These are phyloP conservation scores for Boulengerochromis microlepis DNA, from an alignment of 2,113 vertebrate species.

Conservation along the genomic window DNA sequence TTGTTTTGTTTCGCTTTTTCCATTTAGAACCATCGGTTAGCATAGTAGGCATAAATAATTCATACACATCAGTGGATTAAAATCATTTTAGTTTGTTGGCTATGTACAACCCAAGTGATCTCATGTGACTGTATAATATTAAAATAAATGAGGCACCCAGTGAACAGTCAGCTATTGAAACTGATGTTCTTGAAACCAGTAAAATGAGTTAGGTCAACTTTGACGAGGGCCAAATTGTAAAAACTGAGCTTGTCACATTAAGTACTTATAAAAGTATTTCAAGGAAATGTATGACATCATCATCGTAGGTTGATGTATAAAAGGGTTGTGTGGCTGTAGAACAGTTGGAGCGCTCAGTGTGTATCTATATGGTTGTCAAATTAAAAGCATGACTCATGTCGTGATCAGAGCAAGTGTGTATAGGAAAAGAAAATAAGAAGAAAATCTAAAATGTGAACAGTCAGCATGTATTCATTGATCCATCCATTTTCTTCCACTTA, in stretches of 20 bases:
- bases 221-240: fast-evolving
- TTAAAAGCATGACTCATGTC: background rate
- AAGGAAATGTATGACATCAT: background rate
- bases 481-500: background rate
- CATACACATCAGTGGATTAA: background rate
- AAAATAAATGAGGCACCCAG: background rate
- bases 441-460: background rate
- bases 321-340: background rate
- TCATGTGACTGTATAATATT: background rate
- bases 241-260: background rate
- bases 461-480: background rate
- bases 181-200: background rate
- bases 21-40: background rate
- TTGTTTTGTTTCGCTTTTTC: background rate
- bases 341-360: background rate
- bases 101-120: background rate
- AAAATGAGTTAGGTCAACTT: background rate
- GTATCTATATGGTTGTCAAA: background rate
- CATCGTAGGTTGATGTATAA: background rate
- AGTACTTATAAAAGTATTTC: background rate
- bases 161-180: background rate
- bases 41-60: background rate
- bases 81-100: background rate
- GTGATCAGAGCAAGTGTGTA: background rate
- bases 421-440: background rate